These are phyloP conservation scores for Volucella inanis DNA, from an alignment of 2,888 invertebrate genomes.

Conservation along the genomic window DNA sequence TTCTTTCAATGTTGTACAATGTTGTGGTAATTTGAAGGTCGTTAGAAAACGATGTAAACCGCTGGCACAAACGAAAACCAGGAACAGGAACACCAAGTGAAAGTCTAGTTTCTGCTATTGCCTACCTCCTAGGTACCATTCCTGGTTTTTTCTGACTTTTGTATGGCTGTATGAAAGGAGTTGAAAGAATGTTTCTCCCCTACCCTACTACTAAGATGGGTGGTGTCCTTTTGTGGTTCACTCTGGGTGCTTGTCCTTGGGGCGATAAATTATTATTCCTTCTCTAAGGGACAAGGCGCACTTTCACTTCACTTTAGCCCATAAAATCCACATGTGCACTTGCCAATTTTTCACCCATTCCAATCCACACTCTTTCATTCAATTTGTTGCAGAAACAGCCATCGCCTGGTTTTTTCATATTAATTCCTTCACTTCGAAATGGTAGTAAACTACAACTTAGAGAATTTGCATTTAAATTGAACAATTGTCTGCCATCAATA, in stretches of 20 bases:
- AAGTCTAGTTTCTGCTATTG: constrained; percentile 19
- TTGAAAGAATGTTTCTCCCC: constrained; percentile 43
- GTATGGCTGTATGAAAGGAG: constrained; percentile 52
- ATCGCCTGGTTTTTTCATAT: constrained; percentile 70
- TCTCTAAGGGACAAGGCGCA: constrained; percentile 10
- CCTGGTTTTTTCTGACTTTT: constrained; percentile 15
- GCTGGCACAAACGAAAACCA: constrained; percentile 58
- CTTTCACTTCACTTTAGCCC: constrained; percentile 12
- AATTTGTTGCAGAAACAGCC: constrained; percentile 49
- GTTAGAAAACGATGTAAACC: constrained; percentile 67
- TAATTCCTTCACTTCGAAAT: constrained; percentile 60
- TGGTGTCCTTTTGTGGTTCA: constrained; percentile 68
- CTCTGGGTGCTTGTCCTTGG: constrained; percentile 66
- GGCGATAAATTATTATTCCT: constrained; percentile 20
- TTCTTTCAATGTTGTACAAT: constrained; percentile 37
- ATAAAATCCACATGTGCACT: constrained; percentile 65
- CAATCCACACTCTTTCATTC: constrained; percentile 15
- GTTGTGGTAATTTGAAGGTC: constrained; percentile 72
- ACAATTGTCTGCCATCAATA: constrained; percentile 71
- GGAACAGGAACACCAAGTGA: constrained; percentile 46
- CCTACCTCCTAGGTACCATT: constrained; percentile 3
- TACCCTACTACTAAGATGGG: constrained; percentile 11
- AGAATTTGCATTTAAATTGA: constrained; percentile 74
- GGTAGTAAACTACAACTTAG: constrained; percentile 58
- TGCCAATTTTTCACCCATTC: constrained; percentile 1